A percentile compares a stretch with the other conserved stretches of the same genome.
phyloP scores from a whole-genome alignment of 2,113 vertebrate species.

The Chrysochloris asiatica region DNA sequence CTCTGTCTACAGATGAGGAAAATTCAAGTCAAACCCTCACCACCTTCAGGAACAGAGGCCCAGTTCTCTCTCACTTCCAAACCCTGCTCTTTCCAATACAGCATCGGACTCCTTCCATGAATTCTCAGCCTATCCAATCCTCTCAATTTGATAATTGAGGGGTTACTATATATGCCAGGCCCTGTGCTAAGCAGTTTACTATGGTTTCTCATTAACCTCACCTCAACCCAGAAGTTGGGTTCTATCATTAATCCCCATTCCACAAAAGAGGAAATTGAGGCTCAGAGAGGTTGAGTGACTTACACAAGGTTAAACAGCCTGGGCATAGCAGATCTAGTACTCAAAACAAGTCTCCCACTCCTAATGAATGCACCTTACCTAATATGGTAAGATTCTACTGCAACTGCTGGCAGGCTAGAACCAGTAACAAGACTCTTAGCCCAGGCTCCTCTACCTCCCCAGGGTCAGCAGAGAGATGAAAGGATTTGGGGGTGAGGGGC shows the following conservation, averaged over 20 bases:
- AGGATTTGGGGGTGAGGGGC: not conserved
- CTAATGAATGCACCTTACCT: not conserved
- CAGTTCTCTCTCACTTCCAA: not conserved
- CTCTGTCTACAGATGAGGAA: not conserved
- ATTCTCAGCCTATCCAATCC: not conserved
- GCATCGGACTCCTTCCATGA: not conserved
- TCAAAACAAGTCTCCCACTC: not conserved
- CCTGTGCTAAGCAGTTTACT: not conserved
- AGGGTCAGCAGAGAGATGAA: not conserved
- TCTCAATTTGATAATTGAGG: not conserved
- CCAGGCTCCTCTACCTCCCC: not conserved
- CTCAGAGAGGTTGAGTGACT: constrained; percentile 16
- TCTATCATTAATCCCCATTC: not conserved
- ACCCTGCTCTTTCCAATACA: not conserved
- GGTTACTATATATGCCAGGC: fast-evolving
- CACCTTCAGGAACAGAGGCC: not conserved
- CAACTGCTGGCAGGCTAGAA: not conserved
- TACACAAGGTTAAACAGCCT: not conserved
- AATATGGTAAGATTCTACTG: not conserved
- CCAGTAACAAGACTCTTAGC: not conserved
- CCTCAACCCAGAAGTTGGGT: not conserved
- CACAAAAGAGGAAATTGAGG: constrained; percentile 14
- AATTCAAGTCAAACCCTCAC: not conserved
- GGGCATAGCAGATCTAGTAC: not conserved
- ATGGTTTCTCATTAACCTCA: not conserved